Evolutionary conservation across 2,113 vertebrate genomes (phyloP), one percentile per base, ranked within the genome.

Genomic region (Himantopus leucocephalus): DNA sequence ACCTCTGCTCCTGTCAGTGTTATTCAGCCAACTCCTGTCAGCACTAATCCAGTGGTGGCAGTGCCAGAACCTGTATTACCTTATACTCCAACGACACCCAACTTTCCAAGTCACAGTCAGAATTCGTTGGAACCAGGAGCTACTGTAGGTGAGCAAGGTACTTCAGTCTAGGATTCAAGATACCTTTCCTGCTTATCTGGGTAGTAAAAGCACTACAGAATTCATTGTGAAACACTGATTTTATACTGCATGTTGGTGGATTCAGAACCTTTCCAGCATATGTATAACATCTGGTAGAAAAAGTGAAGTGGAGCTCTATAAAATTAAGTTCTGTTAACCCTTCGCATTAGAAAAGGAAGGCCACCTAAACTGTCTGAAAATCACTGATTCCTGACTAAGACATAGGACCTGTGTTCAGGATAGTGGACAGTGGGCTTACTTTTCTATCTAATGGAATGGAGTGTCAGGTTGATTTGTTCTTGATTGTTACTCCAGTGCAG

Each of bases 1-100:
- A 98, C 97, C 10, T 98, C 98, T 16, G 96, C 98, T 34, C 98
- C 99, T 5, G 94, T 98, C 97, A 98, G 97, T 17, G 94, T 98
- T 39, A 97, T 97, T 88, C 98, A 98, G 79, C 97, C 98, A 1
- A 97, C 98, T 53, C 98, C 99, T 35, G 98, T 98, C 96, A 98
- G 82, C 88, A 91, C 98, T 68, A 98, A 95, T 79, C 85, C 97
- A 0, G 89, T 98, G 37, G 71, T 98, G 58, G 94, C 99, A 34
- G 8, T 97, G 21, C 53, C 97, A 6, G 98, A 98, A n/a, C 95
- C 99, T 53, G 52, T 97, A 5, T 85, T 98, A 22, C 55, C 96
- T 22, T 98, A 94, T 3, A 45, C 96, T 67, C 68, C 98, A 5
- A 60, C 89, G 2, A 80, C 97, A 5, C 41, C 98, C 63, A 97